Evolutionary conservation across 2,888 invertebrate genomes (phyloP), one percentile per base, ranked within the genome.

Genomic region (Chironomus tentans): DNA sequence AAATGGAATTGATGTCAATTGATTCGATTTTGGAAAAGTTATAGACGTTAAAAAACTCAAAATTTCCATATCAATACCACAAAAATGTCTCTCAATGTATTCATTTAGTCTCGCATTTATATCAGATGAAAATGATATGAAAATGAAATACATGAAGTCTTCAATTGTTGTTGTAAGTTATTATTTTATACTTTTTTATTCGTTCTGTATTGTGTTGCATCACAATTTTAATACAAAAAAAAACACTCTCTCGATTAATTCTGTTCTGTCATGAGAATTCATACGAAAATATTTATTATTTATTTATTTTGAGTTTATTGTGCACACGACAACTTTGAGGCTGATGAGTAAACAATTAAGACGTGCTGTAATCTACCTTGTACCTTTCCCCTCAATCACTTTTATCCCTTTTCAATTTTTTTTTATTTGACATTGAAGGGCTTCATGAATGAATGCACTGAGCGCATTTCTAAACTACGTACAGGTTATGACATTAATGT

Each of bases 311-410:
- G 65, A 18, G 65, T 22, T 65, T 65, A 22, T 24, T 65, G 21
- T 65, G 65, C 65, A 65, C 65, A 65, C 22, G 24, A 65, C 21
- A 65, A 65, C 21, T 65, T 2, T 21, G 7, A 21, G 21, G 22
- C 46, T 73, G 72, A 73, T 62, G 72, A 56, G 56, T 22, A 24
- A 50, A 71, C 71, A 71, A 71, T 71, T 71, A 70, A 70, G 21
- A 24, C 24, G 65, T 65, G 13, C 65, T 24, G 21, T 65, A 6
- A 24, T 65, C 18, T 24, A 22, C 21, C 65, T 21, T 24, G n/a
- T 38, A 38, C 38, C 38, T 38, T 38, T 38, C 38, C 38, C 28
- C 5, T 5, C 38, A 38, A 38, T 38, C 10, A 10, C 10, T 38
- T 38, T 10, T 38, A 4, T 38, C 38, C 10, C 38, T 38, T 10